Evolutionary conservation across 2,888 invertebrate genomes (phyloP).

Genomic region (Cryptocephalus primarius): DNA sequence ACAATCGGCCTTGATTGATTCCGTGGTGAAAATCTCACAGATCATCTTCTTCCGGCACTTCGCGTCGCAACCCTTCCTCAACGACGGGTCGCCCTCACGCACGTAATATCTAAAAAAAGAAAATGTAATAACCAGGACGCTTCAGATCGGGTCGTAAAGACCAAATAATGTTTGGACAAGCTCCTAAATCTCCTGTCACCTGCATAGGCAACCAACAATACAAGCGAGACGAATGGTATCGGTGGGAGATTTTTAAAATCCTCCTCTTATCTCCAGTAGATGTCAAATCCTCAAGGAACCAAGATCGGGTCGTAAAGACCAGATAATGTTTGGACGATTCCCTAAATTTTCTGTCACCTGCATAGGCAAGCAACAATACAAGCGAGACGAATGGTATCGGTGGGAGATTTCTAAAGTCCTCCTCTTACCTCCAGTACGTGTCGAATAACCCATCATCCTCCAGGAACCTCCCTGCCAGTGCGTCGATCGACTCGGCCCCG

Average conservation of each 20-base stretch:
- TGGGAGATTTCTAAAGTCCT: background rate
- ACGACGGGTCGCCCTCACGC: slow-evolving; percentile 17
- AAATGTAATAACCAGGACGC: background rate
- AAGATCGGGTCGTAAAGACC: no score
- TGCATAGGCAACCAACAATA: no score
- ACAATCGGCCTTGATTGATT: background rate
- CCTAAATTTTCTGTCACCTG: no score
- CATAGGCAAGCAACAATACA: no score
- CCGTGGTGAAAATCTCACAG: background rate
- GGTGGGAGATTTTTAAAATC: background rate
- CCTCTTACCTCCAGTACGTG: slow-evolving; percentile 33
- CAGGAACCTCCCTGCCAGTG: slow-evolving; percentile 48
- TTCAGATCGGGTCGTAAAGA: no score
- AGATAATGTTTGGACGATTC: no score
- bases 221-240: no score
- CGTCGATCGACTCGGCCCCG: slow-evolving; percentile 49
- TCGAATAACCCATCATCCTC: slow-evolving; percentile 40
- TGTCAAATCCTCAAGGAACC: slow-evolving; percentile 45
- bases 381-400: no score
- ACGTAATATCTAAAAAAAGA: slow-evolving; percentile 16
- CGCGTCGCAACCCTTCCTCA: slow-evolving; percentile 20
- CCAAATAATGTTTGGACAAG: no score
- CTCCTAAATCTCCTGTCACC: no score
- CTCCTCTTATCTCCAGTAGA: slow-evolving; percentile 34
- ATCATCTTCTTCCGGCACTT: slow-evolving; percentile 3